Base-by-base conservation (phyloP, 1,140 invertebrate species). In the Drosophila leontia region DNA sequence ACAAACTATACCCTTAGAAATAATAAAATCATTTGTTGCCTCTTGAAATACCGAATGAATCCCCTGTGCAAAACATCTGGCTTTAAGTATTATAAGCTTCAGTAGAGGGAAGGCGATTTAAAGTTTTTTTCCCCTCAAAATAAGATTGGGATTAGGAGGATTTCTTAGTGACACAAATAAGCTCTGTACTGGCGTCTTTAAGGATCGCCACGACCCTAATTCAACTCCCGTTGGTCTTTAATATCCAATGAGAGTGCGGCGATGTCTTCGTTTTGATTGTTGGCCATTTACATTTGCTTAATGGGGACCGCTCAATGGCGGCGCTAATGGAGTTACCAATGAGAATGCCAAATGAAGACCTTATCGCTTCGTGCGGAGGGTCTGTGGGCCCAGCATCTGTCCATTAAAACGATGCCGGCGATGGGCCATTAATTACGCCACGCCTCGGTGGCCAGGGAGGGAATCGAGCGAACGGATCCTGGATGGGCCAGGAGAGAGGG, bases 391-490 rank as follows among this genome's bases (percentile, higher is more conserved):
- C 75, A 71, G 76, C 76, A 78, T 71, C 76, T 78, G 75, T 78
- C 76, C 76, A 78, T 78, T 78, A 78, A 78, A 71, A 71, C 76
- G 67, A 71, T 78, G 77, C 76, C 67, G 17, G 65, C 56, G 76
- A 78, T 70, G 76, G 75, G 53, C 63, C 80, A 84, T 88, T 87
- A 87, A 87, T 87, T 84, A 87, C 84, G 72, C 56, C 75, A 64
- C 60, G 72, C 65, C 60, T 45, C 64, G 75, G 56, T 77, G 62
- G 62, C 32, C 51, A 50, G 53, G 59, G 45, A 39, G n/a, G 35
- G 39, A n/a, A 23, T 19, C 35, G 26, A 41, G 26, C 23, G 5
- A 9, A 39, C 35, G 55, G 42, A 58, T 37, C 37, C 67, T 3
- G 57, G 23, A 13, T 29, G 41, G 23, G 34, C 12, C 42, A n/a